phyloP scores from a whole-genome alignment of 2,797 vertebrate genomes.

The Myotis daubentonii region DNA sequence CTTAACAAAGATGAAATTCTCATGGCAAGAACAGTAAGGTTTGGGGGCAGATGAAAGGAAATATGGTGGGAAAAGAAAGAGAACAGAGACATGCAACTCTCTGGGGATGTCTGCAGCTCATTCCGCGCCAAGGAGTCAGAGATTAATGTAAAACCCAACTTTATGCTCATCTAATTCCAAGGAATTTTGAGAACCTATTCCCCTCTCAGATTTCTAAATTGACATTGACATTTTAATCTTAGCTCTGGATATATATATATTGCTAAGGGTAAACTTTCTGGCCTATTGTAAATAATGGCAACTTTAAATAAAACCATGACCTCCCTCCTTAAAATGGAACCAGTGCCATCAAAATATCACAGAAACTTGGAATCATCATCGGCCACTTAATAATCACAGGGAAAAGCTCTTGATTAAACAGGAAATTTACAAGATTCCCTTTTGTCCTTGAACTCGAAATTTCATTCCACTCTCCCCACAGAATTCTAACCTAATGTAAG shows the following conservation, averaged over 20 bases:
- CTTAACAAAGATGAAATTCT: conserved; percentile 10
- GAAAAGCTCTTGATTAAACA: not conserved
- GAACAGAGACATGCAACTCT: not conserved
- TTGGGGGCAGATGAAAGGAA: not conserved
- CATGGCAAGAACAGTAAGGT: not conserved
- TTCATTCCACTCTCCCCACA: not conserved
- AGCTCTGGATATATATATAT: not conserved
- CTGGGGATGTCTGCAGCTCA: not conserved
- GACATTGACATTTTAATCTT: not conserved
- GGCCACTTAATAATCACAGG: not conserved
- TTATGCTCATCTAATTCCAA: not conserved
- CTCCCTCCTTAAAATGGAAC: not conserved
- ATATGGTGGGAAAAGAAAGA: not conserved
- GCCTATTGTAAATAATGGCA: not conserved
- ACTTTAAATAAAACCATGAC: not conserved
- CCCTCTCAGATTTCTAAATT: not conserved
- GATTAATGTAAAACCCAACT: not conserved
- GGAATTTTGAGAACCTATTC: not conserved
- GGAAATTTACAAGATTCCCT: not conserved
- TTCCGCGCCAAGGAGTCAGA: not conserved
- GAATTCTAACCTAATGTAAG: not conserved
- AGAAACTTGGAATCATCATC: not conserved
- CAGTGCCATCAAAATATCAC: not conserved
- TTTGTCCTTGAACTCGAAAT: conserved; percentile 35
- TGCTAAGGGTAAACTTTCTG: not conserved